Base-by-base conservation (phyloP, 2,888 invertebrate genomes). In the Andrena hattorfiana region DNA sequence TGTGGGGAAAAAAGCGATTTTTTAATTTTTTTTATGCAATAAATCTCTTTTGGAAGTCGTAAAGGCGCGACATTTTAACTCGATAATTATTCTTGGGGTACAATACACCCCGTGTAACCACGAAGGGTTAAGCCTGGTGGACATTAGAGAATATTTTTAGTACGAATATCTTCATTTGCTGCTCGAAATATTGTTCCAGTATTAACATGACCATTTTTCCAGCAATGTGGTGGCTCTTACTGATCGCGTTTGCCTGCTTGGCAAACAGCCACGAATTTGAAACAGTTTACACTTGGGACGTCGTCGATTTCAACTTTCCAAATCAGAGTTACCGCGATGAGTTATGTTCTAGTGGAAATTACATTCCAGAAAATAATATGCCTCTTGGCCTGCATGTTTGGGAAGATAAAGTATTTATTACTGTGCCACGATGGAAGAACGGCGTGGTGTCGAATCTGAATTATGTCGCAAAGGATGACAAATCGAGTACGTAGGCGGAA, bases 371-470 rank as follows among this genome's bases (percentile, higher is more conserved):
- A 91, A 96, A 96, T 92, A 96, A 96, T 89, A 94, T 96, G 5
- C 97, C 97, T 0, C 95, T 97, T 94, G 97, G 97, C 0, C 94
- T 96, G 0, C 96, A 96, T 73, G 94, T 95, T 8, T 96, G 96
- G 92, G 94, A 95, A 0, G 95, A 96, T 84, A 95, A 96, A 85
- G 90, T 97, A 2, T 97, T 97, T 87, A 92, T 97, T 2, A 96
- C 97, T 0, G 95, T 97, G 51, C 97, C 98, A 0, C 94, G 97
- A 70, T 95, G 97, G 91, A 95, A 91, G 78, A 81, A 93, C 93
- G 96, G 96, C 16, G 95, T 96, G 62, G 96, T 96, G 3, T 94
- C 96, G 0, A 96, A 96, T 4, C 89, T 96, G 13, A 96, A 96
- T 93, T 95, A 95, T 87, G 91, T 96, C 89, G 94, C 94, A 62